Evolutionary conservation across 1,140 invertebrate genomes (phyloP).

Genomic region (Diorhabda sublineata): DNA sequence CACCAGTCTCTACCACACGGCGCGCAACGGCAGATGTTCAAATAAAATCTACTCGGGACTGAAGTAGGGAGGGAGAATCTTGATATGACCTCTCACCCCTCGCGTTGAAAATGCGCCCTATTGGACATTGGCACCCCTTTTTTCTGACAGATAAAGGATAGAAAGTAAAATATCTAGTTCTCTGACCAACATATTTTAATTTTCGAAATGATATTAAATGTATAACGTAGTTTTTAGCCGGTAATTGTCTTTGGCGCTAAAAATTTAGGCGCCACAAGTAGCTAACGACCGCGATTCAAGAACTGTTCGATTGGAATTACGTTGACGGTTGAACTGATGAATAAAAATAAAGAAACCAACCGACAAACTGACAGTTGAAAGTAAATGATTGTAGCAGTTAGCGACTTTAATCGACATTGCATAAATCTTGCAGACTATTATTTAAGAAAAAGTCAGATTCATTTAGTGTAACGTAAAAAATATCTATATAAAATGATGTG

Average conservation of each 20-base stretch:
- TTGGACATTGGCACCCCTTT: slow-evolving; percentile 13
- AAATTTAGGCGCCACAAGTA: slow-evolving; percentile 13
- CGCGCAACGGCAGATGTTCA: slow-evolving; percentile 14
- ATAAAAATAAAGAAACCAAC: not conserved
- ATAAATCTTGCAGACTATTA: no score
- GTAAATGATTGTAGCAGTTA: no score
- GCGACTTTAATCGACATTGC: no score
- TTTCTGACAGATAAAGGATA: slow-evolving; percentile 9
- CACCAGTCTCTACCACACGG: slow-evolving; percentile 4
- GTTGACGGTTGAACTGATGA: not conserved
- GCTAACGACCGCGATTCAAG: slow-evolving; percentile 5
- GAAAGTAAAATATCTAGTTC: slow-evolving; percentile 6
- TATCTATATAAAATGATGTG: no score
- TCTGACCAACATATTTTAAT: slow-evolving; percentile 11
- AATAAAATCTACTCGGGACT: slow-evolving; percentile 13
- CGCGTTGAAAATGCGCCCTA: slow-evolving; percentile 13
- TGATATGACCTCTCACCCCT: not conserved
- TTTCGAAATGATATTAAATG: slow-evolving; percentile 10
- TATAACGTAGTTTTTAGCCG: slow-evolving; percentile 11
- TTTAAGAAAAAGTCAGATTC: no score
- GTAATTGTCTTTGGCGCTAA: slow-evolving; percentile 13
- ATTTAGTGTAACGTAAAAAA: no score
- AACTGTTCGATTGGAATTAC: not conserved
- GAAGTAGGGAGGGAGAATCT: slow-evolving; percentile 6
- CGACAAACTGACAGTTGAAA: no score